These are phyloP conservation scores for Nyctibius bracteatus DNA, from an alignment of 2,113 vertebrate genomes.

Conservation along the genomic window DNA sequence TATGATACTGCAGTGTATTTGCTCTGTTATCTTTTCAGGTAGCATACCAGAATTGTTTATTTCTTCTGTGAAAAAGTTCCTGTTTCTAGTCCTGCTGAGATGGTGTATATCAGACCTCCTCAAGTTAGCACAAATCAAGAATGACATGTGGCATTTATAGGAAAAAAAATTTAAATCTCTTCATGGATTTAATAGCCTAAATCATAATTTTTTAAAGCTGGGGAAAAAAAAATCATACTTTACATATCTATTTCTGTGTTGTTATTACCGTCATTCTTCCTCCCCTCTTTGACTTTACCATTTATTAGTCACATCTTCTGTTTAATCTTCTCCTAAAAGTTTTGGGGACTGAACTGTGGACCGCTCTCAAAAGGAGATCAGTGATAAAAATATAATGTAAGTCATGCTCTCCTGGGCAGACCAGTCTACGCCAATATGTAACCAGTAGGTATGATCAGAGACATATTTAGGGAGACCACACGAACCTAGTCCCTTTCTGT, in stretches of 20 bases:
- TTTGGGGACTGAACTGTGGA: neutral
- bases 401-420: neutral
- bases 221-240: neutral
- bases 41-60: neutral
- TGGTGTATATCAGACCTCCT: neutral
- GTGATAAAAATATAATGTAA: fast-evolving
- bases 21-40: neutral
- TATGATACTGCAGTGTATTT: neutral
- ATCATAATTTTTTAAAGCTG: neutral
- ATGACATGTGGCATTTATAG: neutral
- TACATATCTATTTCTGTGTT: neutral
- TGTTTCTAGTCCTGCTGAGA: neutral
- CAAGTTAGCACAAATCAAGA: neutral
- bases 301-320: neutral
- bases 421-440: neutral
- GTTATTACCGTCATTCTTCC: neutral
- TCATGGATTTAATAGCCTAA: neutral
- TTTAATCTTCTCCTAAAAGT: neutral
- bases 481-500: neutral
- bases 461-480: neutral
- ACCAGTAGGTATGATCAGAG: fast-evolving
- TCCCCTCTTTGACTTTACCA: neutral
- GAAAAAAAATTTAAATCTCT: neutral
- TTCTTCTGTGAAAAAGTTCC: neutral
- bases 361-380: neutral